A percentile compares a stretch with the other conserved stretches of the same genome.
Conservation (phyloP, 2,113 vertebrate species). For the Otolemur garnettii region DNA sequence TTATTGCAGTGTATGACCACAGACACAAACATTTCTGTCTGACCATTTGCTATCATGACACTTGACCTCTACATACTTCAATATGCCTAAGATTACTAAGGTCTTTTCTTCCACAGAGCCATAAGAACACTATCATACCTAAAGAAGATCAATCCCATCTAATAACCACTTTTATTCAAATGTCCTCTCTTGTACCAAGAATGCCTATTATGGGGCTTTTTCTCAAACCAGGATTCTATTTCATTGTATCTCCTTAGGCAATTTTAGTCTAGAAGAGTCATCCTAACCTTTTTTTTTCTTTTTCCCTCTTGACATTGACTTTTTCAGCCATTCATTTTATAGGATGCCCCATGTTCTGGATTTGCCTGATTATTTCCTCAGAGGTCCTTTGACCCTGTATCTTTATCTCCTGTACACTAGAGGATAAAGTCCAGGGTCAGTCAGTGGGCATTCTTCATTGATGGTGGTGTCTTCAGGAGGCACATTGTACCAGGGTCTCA, state of each 20-base stretch:
- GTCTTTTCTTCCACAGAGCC: background rate
- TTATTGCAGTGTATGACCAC: background rate
- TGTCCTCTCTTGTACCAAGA: background rate
- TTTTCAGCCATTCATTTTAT: background rate
- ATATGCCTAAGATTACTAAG: background rate
- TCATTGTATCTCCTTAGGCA: no score
- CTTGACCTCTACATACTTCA: background rate
- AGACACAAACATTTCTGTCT: background rate
- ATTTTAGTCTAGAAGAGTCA: background rate
- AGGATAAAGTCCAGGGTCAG: background rate
- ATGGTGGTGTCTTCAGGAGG: background rate
- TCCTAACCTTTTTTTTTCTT: background rate
- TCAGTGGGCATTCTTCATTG: background rate
- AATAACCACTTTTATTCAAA: background rate
- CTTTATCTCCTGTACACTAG: background rate
- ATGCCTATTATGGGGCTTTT: background rate
- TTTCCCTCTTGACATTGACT: background rate
- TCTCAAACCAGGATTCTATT: background rate
- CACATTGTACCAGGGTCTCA: background rate
- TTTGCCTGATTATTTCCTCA: background rate
- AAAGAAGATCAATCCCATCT: background rate
- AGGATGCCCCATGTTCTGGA: background rate
- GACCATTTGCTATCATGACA: background rate
- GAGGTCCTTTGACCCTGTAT: background rate
- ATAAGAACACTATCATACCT: background rate